These are phyloP conservation scores for Sminthurides aquaticus DNA, from an alignment of 2,888 invertebrate species.

Conservation along the genomic window DNA sequence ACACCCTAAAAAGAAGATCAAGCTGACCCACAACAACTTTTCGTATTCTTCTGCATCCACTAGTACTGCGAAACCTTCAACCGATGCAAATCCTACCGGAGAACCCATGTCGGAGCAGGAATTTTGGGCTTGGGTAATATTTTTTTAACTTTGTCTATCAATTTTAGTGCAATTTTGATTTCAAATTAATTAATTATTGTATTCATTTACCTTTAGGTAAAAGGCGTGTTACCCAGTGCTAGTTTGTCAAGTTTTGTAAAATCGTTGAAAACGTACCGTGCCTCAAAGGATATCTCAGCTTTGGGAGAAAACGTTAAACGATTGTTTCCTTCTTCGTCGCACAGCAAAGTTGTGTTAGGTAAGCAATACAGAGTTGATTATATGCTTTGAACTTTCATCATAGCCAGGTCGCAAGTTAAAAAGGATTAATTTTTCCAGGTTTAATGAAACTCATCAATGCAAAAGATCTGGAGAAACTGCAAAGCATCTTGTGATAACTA, in stretches of 20 bases:
- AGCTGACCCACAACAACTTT: conserved; percentile 12
- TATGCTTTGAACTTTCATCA: not conserved
- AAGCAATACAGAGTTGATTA: not conserved
- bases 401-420: too few relatives aligned
- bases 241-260: conserved; percentile 6
- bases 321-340: not conserved
- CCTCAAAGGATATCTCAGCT: not conserved
- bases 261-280: conserved; percentile 4
- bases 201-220: conserved; percentile 5
- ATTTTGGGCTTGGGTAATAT: conserved; percentile 18
- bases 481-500: not conserved
- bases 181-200: not conserved
- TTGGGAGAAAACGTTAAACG: not conserved
- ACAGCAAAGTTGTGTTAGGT: not conserved
- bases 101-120: conserved; percentile 13
- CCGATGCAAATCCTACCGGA: not conserved
- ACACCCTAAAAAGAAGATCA: conserved; percentile 15
- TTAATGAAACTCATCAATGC: not conserved
- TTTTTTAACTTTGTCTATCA: not conserved
- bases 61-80: not conserved
- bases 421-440: not conserved
- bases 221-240: conserved; percentile 1
- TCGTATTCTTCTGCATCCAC: not conserved
- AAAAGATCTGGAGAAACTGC: not conserved
- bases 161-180: not conserved